Conservation (phyloP, 2,113 vertebrate species). For the Neodon shergylaensis region DNA sequence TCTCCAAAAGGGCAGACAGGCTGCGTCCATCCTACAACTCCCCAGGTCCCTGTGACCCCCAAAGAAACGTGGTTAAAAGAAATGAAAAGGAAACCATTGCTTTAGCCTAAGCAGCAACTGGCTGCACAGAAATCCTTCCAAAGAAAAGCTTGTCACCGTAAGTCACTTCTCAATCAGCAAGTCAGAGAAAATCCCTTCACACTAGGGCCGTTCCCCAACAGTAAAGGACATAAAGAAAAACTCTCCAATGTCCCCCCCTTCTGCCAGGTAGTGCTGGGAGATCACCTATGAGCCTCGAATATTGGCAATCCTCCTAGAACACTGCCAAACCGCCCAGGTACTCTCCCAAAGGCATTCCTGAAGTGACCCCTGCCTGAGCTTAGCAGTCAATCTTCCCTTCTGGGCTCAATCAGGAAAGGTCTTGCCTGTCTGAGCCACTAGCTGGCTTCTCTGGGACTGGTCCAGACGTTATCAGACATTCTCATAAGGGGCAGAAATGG, state of each 20-base stretch:
- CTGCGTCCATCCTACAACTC: neutral
- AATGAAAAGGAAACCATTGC: conserved; percentile 76
- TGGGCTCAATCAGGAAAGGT: neutral
- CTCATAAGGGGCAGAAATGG: neutral
- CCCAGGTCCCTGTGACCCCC: neutral
- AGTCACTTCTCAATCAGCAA: conserved; percentile 84
- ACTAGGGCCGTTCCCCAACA: conserved; percentile 68
- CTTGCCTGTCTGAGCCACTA: neutral
- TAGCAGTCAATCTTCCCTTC: neutral
- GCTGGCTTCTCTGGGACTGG: neutral
- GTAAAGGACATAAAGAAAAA: neutral
- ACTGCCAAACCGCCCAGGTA: neutral
- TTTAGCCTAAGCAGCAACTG: conserved; percentile 84
- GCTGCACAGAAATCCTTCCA: conserved; percentile 84
- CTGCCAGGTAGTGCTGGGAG: neutral
- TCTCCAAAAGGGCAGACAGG: neutral
- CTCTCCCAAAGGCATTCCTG: neutral
- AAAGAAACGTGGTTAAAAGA: conserved; percentile 35
- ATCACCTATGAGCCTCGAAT: neutral
- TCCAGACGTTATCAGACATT: neutral
- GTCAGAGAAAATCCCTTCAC: conserved; percentile 80
- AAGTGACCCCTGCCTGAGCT: neutral
- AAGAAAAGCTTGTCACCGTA: conserved; percentile 82
- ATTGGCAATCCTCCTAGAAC: neutral
- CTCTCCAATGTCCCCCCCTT: neutral